phyloP scores from a whole-genome alignment of 2,888 invertebrate genomes.

The Plagodis dolabraria region DNA sequence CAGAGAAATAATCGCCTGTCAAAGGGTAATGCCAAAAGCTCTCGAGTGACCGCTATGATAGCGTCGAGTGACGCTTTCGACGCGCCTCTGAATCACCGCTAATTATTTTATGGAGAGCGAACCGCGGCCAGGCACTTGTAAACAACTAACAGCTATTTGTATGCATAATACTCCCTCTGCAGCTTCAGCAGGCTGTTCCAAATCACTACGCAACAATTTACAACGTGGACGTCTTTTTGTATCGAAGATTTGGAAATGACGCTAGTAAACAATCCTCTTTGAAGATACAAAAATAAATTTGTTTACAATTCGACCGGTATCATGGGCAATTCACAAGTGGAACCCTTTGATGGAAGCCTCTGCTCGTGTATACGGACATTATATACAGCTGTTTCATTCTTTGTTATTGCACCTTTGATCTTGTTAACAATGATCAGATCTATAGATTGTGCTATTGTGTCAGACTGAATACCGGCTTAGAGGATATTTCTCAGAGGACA shows the following conservation, averaged over 20 bases:
- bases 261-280: slow-evolving; percentile 70
- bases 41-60: slow-evolving; percentile 59
- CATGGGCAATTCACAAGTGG: slow-evolving; percentile 53
- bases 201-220: slow-evolving; percentile 63
- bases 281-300: slow-evolving; percentile 70
- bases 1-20: slow-evolving; percentile 80
- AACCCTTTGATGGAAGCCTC: slow-evolving; percentile 42
- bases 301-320: slow-evolving; percentile 61
- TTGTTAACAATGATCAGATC: slow-evolving; percentile 17
- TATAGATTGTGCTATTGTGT: background rate
- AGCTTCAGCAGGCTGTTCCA: slow-evolving; percentile 62
- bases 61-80: slow-evolving; percentile 68
- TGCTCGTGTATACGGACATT: slow-evolving; percentile 26
- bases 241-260: slow-evolving; percentile 56
- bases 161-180: slow-evolving; percentile 33
- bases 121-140: slow-evolving; percentile 34
- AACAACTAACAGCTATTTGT: slow-evolving; percentile 36
- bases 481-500: background rate
- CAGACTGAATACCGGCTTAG: no score
- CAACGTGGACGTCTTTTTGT: slow-evolving; percentile 72
- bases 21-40: slow-evolving; percentile 78
- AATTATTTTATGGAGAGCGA: slow-evolving; percentile 75
- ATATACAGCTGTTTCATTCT: slow-evolving; percentile 25
- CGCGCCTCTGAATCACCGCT: slow-evolving; percentile 73
- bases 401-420: slow-evolving; percentile 16